A percentile compares a stretch with the other conserved stretches of the same genome.
phyloP scores from a whole-genome alignment of 2,888 invertebrate species.

The Athrips mouffetella region DNA sequence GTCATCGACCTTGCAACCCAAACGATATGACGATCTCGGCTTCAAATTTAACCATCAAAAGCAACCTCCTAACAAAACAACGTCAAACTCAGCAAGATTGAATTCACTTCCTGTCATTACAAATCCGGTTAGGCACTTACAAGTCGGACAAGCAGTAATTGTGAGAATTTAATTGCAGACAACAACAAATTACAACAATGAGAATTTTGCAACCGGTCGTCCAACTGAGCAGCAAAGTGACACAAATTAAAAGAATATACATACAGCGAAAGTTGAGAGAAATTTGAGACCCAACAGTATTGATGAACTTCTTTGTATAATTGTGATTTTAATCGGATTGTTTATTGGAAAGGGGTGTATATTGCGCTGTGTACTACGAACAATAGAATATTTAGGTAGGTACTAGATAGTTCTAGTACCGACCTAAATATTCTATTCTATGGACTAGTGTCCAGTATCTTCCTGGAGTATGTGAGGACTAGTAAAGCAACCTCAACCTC shows the following conservation, averaged over 20 bases:
- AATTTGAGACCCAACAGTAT: conserved; percentile 42
- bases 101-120: conserved; percentile 35
- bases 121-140: background rate
- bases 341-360: too few species aligned
- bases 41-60: too few species aligned
- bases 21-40: too few species aligned
- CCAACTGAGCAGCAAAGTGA: conserved; percentile 38
- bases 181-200: conserved; percentile 32
- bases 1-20: too few species aligned
- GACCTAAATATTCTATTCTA: too few species aligned
- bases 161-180: conserved; percentile 31
- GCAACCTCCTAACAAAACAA: conserved; percentile 19
- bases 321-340: conserved; percentile 14
- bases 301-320: conserved; percentile 17
- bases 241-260: conserved; percentile 39
- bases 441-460: too few species aligned
- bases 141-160: conserved; percentile 22
- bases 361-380: too few species aligned
- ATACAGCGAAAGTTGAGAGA: conserved; percentile 53
- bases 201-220: conserved; percentile 36
- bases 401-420: too few species aligned
- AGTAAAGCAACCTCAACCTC: too few species aligned
- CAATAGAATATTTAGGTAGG: too few species aligned
- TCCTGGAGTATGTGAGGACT: too few species aligned
- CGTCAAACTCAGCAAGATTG: conserved; percentile 15